These are phyloP conservation scores for Panopea generosa DNA, from an alignment of 2,888 invertebrate genomes.

Conservation along the genomic window DNA sequence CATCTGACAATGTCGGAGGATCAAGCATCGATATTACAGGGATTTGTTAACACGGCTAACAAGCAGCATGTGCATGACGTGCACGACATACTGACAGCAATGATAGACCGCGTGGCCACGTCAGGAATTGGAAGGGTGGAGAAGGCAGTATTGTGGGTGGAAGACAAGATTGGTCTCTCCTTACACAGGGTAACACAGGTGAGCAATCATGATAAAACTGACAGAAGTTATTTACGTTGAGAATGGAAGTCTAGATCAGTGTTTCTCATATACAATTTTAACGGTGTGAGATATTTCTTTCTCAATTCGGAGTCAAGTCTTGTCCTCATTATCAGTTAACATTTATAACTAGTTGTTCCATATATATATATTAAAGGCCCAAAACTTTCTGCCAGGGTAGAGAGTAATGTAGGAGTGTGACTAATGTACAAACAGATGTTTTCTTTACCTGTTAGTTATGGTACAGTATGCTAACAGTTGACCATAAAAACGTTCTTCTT, in stretches of 20 bases:
- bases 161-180: conserved; percentile 63
- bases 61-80: conserved; percentile 63
- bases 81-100: conserved; percentile 60
- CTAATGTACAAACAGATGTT: too few relatives aligned
- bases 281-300: too few relatives aligned
- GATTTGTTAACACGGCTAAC: conserved; percentile 44
- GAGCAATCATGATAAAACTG: neutral
- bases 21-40: conserved; percentile 53
- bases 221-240: neutral
- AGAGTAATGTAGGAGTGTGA: too few relatives aligned
- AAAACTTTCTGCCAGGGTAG: too few relatives aligned
- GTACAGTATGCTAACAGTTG: too few relatives aligned
- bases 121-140: conserved; percentile 39
- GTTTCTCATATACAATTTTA: conserved; percentile 1
- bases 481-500: too few relatives aligned
- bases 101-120: conserved; percentile 52
- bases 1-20: conserved; percentile 55
- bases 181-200: conserved; percentile 66
- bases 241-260: too few relatives aligned
- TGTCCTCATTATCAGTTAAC: too few relatives aligned
- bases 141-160: conserved; percentile 57
- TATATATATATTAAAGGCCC: too few relatives aligned
- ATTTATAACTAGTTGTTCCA: too few relatives aligned
- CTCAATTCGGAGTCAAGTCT: too few relatives aligned
- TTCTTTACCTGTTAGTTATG: too few relatives aligned